Evolutionary conservation across 2,797 vertebrate genomes (phyloP), one percentile per base, ranked within the genome.

Genomic region (Oreochromis grahami): DNA sequence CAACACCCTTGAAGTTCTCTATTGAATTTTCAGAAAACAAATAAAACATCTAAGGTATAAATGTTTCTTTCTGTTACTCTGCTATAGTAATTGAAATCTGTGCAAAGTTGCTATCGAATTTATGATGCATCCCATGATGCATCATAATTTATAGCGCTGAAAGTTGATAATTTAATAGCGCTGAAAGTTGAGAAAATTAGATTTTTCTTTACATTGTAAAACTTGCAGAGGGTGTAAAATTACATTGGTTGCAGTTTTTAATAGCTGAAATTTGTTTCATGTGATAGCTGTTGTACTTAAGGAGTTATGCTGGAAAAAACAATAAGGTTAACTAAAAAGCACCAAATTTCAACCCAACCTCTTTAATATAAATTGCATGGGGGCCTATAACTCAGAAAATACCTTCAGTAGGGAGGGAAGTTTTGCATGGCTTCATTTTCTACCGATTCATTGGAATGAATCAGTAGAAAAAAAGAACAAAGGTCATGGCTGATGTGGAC

Each of bases 21-120:
- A 43, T 15, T 43, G 65, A 70, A 43, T 43, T 70, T 21, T 24
- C 63, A 43, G 63, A 41, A 68, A 68, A 43, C 36, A 17, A 70
- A 70, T 45, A 45, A 70, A 70, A 70, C 0, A 4, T 7, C 65
- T 26, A 45, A 45, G 65, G 0, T 70, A 29, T 70, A 45, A 45
- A 29, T 45, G 65, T 43, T 45, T 45, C 3, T 48, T 29, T 72
- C 24, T 2, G 41, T 48, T 48, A 72, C 15, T 70, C 41, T 12
- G 41, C 48, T 12, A 48, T 48, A 72, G 68, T 29, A 11, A 45
- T 3, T 29, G 1, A 72, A 72, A 48, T 72, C 21, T 11, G 24
- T 29, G 15, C 15, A 19, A 48, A 48, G 6, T 29, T 72, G 24
- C 10, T 48, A 2, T 48, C 6, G 17, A 72, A 70, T 45, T 45